phyloP scores from a whole-genome alignment of 2,113 vertebrate species.

The Hippocampus mohnikei region DNA sequence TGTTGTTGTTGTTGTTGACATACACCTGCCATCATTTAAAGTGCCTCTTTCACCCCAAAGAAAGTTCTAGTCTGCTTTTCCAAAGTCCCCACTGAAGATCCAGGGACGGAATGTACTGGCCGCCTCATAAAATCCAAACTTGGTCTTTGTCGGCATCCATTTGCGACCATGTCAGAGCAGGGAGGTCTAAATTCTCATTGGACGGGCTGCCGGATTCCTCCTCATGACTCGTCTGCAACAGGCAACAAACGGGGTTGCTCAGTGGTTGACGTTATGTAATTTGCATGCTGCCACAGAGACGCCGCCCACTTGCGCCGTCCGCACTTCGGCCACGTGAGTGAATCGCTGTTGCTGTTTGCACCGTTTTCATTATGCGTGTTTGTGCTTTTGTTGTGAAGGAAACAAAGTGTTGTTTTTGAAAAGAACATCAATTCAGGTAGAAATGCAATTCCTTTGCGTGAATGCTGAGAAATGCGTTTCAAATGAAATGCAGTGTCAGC shows the following conservation, averaged over 20 bases:
- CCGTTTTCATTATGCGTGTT: constrained; percentile 6
- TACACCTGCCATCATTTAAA: too few relatives aligned
- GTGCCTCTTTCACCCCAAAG: background rate
- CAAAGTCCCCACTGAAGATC: constrained; percentile 2
- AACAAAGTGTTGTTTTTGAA: background rate
- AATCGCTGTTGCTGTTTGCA: constrained; percentile 28
- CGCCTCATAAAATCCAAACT: too few relatives aligned
- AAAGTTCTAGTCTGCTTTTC: background rate
- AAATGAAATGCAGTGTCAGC: background rate
- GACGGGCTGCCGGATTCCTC: constrained; percentile 12
- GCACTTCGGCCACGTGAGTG: constrained; percentile 20
- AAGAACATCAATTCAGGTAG: constrained; percentile 15
- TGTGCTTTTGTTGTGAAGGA: constrained; percentile 3
- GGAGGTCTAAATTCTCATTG: constrained; percentile 23
- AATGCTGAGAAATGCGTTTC: background rate
- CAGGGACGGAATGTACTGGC: too few relatives aligned
- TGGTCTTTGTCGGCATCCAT: background rate
- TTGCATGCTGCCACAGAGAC: constrained; percentile 42
- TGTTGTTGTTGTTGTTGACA: too few relatives aligned
- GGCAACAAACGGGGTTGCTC: constrained; percentile 52
- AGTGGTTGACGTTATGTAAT: constrained; percentile 63
- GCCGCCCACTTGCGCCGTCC: constrained; percentile 53
- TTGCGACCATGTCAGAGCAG: constrained; percentile 33
- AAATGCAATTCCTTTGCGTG: background rate
- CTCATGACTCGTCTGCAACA: constrained; percentile 38